These are phyloP conservation scores for Potamarius usumacintae DNA, from an alignment of 2,113 vertebrate genomes.

Conservation along the genomic window DNA sequence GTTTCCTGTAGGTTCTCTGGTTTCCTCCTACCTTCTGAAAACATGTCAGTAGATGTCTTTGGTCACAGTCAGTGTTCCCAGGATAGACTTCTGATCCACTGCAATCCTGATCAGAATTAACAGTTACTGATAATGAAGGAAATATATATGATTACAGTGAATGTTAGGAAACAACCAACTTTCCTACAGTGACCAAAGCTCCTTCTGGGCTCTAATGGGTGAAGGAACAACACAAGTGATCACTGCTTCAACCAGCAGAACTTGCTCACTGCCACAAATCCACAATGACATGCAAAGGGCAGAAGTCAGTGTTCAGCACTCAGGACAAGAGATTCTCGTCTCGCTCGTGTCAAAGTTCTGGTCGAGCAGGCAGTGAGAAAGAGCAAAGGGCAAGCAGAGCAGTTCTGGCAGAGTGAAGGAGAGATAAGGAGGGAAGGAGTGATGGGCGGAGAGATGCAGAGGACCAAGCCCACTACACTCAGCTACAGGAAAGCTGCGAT, in stretches of 20 bases:
- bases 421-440: slow-evolving; percentile 55
- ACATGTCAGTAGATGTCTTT: background rate
- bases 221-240: background rate
- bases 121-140: background rate
- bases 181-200: background rate
- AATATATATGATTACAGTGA: background rate
- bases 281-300: slow-evolving; percentile 11
- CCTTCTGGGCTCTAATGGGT: background rate
- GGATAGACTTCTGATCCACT: background rate
- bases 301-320: slow-evolving; percentile 23
- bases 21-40: background rate
- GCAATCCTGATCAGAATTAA: background rate
- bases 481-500: slow-evolving; percentile 76
- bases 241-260: background rate
- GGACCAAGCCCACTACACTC: slow-evolving; percentile 71
- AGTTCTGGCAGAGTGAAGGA: slow-evolving; percentile 35
- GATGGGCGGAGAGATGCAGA: slow-evolving; percentile 58
- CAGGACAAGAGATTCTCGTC: slow-evolving; percentile 23
- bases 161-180: background rate
- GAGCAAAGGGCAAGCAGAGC: slow-evolving; percentile 42
- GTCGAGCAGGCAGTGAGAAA: slow-evolving; percentile 31
- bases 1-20: background rate
- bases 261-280: background rate
- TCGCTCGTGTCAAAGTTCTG: slow-evolving; percentile 26
- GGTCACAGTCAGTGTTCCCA: background rate